Evolutionary conservation across 2,113 vertebrate genomes (phyloP).

Genomic region (Myiopsitta monachus): DNA sequence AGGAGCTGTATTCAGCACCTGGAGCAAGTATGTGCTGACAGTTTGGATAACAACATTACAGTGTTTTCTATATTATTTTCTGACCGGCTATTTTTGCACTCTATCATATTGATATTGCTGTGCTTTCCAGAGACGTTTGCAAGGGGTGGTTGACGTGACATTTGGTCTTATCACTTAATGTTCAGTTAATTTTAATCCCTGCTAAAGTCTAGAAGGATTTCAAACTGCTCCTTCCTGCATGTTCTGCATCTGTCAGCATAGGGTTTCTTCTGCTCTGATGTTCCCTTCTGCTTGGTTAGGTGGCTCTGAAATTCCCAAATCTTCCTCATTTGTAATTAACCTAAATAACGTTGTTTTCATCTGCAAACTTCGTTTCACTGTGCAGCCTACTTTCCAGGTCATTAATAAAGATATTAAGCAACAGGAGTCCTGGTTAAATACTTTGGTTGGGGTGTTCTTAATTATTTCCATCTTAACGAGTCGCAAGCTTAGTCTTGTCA

Average conservation of each 20-base stretch:
- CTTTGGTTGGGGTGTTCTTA: neutral
- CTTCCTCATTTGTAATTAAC: constrained; percentile 1
- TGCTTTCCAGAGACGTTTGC: neutral
- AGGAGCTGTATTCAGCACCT: neutral
- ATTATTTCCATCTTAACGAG: neutral
- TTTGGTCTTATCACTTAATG: neutral
- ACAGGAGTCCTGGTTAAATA: neutral
- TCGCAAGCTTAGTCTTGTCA: neutral
- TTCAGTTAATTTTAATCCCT: neutral
- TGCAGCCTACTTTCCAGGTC: constrained; percentile 13
- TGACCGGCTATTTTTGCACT: neutral
- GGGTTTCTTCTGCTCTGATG: neutral
- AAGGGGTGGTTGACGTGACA: neutral
- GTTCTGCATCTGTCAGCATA: neutral
- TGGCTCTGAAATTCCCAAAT: constrained; percentile 30
- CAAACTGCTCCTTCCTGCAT: neutral
- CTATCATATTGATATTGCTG: neutral
- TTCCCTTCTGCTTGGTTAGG: neutral
- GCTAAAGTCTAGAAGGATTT: neutral
- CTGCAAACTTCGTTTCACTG: neutral
- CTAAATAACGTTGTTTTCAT: constrained; percentile 37
- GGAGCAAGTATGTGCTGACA: neutral
- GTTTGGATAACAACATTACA: neutral
- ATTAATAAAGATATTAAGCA: constrained; percentile 33
- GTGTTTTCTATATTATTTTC: neutral